phyloP scores from a whole-genome alignment of 2,113 vertebrate species.

The Anhinga rufa region DNA sequence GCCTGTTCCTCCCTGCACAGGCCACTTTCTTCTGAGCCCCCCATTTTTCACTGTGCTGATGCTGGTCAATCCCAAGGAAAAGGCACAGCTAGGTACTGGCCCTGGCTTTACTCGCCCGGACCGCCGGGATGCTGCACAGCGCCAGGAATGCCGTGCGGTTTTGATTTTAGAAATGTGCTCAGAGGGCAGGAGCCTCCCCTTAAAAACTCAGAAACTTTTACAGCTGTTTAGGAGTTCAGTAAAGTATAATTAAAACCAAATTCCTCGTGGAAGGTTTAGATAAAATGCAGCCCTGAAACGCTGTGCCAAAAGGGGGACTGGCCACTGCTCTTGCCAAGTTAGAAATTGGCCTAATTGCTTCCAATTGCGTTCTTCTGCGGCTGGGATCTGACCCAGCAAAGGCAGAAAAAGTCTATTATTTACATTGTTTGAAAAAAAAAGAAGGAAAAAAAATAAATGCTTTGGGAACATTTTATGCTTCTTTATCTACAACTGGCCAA shows the following conservation, averaged over 20 bases:
- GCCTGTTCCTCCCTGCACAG: not conserved
- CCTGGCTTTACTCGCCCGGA: not conserved
- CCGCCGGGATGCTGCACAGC: not conserved
- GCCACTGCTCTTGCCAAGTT: not conserved
- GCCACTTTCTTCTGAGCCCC: not conserved
- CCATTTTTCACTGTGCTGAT: not conserved
- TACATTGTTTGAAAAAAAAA: not conserved
- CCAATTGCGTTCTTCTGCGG: not conserved
- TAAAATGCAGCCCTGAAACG: conserved; percentile 38
- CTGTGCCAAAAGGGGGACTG: conserved; percentile 14
- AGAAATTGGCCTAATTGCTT: conserved; percentile 47
- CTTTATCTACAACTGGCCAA: not conserved
- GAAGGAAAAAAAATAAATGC: not conserved
- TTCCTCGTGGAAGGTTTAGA: conserved; percentile 39
- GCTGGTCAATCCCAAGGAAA: not conserved
- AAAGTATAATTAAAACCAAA: conserved; percentile 59
- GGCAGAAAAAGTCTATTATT: conserved; percentile 16
- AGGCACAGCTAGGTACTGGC: not conserved
- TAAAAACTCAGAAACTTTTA: conserved; percentile 4
- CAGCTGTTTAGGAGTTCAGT: conserved; percentile 47
- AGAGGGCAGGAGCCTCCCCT: conserved; percentile 26
- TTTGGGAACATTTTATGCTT: conserved; percentile 30
- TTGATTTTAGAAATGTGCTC: conserved; percentile 14
- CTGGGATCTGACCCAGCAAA: conserved; percentile 11
- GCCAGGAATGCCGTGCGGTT: not conserved